Base-by-base conservation (phyloP, 2,888 invertebrate species). In the Lepetodrilus schrolli region DNA sequence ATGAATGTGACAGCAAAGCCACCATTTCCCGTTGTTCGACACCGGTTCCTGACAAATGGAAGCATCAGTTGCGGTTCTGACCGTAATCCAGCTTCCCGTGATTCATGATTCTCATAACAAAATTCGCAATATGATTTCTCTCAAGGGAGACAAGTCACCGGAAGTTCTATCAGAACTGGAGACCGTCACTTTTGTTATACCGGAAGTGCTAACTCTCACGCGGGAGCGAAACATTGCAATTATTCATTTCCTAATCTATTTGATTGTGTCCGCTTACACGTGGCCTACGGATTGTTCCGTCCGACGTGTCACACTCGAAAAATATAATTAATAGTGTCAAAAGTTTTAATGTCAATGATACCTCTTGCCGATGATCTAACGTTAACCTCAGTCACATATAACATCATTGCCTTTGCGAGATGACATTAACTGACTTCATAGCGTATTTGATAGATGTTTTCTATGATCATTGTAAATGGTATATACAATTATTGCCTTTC, bases 181-280 rank as follows among this genome's bases (percentile, higher is more conserved):
- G 58, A 58, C 58, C 58, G 58, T 34, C 58, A 58, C 58, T 58
- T 58, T 58, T 26, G 30, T 58, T 58, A 17, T 58, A 30, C 58
- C 58, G 58, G 58, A 58, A 58, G 58, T 58, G 58, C 30, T 58
- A 30, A 30, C 58, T 58, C 58, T 58, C 58, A 30, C 30, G 26
- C 58, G 58, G 58, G 58, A 58, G 58, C 58, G 58, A 58, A 34
- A 58, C 26, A 58, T 58, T 58, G 58, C 58, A 34, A 26, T 58
- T 30, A 58, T 30, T 58, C 58, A 58, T 58, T 58, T 58, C 58
- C 58, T 58, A 58, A 58, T 58, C 58, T 58, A 58, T 58, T 58
- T 58, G 58, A 58, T 58, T 58, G 58, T 58, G 58, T 58, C 58
- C 58, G 17, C 26, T 30, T 30, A 17, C 58, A 58, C 34, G 43